A percentile compares a stretch with the other conserved stretches of the same genome.
These are phyloP conservation scores for Petrocephalus sullivani DNA, from an alignment of 2,797 vertebrate genomes.

Conservation along the genomic window DNA sequence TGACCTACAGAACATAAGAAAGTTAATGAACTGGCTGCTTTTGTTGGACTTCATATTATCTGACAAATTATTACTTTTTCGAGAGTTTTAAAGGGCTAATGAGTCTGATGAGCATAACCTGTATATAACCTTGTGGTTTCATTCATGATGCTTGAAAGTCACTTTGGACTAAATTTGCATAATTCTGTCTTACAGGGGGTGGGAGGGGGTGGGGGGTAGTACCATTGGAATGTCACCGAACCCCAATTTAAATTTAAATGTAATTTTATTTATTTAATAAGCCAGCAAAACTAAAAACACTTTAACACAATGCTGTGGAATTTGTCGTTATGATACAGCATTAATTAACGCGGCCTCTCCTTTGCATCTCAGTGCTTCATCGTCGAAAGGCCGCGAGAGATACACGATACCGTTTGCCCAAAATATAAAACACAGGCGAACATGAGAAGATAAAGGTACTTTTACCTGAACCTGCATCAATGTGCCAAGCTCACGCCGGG, in stretches of 20 bases:
- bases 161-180: slow-evolving; percentile 1
- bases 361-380: neutral
- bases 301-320: slow-evolving; percentile 11
- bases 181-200: neutral
- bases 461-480: slow-evolving; percentile 14
- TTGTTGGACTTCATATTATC: neutral
- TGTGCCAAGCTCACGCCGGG: slow-evolving; percentile 16
- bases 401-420: slow-evolving; percentile 10
- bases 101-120: neutral
- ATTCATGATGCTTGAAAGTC: slow-evolving; percentile 5
- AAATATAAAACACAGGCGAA: slow-evolving; percentile 17
- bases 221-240: slow-evolving; percentile 19
- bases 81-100: neutral
- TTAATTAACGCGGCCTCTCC: slow-evolving; percentile 18
- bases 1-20: neutral
- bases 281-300: slow-evolving; percentile 14
- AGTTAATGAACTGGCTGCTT: neutral
- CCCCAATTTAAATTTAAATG: slow-evolving; percentile 12
- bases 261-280: slow-evolving; percentile 17
- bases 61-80: neutral
- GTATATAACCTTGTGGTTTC: neutral
- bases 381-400: neutral
- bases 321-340: slow-evolving; percentile 18
- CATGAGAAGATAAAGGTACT: slow-evolving; percentile 1
- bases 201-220: neutral